Percentiles rank a stretch among this genome's conserved stretches.
These are phyloP conservation scores for Microcaecilia unicolor DNA, from an alignment of 2,797 vertebrate species.

Conservation along the genomic window DNA sequence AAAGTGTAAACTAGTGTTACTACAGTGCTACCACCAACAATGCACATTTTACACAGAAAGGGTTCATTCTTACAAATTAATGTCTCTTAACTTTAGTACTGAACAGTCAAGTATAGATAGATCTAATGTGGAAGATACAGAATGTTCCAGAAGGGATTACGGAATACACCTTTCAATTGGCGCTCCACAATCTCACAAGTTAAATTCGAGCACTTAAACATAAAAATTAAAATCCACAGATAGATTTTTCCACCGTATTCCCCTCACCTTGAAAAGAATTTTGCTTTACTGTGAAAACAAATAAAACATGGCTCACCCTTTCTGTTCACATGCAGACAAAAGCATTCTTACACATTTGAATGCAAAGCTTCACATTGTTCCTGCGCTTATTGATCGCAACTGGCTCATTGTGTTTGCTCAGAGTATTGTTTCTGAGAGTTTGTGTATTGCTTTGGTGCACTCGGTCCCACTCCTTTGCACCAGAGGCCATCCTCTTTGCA, in stretches of 20 bases:
- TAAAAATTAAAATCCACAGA: constrained; percentile 31
- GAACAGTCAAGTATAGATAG: neutral
- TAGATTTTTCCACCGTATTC: neutral
- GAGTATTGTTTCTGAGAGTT: no score
- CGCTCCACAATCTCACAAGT: neutral
- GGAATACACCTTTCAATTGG: no score
- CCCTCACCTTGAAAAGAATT: constrained; percentile 4
- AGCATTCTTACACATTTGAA: constrained; percentile 2
- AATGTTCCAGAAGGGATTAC: constrained; percentile 1
- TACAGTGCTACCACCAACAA: constrained; percentile 4
- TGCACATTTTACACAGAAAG: constrained; percentile 26
- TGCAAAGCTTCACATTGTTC: constrained; percentile 19
- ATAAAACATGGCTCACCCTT: constrained; percentile 20
- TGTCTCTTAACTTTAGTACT: neutral
- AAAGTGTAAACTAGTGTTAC: neutral
- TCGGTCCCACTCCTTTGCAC: constrained; percentile 9
- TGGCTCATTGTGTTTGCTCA: no score
- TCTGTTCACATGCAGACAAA: constrained; percentile 18
- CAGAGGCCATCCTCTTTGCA: constrained; percentile 5
- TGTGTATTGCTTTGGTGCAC: constrained; percentile 5
- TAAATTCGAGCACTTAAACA: constrained; percentile 17
- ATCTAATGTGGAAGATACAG: constrained; percentile 12
- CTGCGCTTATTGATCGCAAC: no score
- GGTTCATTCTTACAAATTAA: constrained; percentile 15
- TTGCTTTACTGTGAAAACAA: constrained; percentile 13